These are phyloP conservation scores for Bos javanicus DNA, from an alignment of 2,113 vertebrate species.

Conservation along the genomic window DNA sequence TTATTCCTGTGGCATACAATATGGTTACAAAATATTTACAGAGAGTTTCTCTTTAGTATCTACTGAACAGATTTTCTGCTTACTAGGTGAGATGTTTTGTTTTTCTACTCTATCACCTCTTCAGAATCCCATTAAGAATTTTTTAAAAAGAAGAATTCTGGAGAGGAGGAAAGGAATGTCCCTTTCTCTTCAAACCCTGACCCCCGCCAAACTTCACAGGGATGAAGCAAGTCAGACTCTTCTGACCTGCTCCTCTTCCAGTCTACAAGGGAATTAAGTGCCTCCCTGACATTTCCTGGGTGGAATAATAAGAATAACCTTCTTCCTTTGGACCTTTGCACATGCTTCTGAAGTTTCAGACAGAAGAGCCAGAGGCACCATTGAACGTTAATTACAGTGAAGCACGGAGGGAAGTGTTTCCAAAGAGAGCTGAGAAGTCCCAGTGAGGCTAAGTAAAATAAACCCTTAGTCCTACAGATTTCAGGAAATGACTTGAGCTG, in stretches of 20 bases:
- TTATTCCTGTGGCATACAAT: neutral
- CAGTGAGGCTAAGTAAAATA: neutral
- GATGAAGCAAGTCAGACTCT: neutral
- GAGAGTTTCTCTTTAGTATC: neutral
- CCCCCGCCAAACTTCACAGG: neutral
- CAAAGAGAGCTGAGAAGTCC: neutral
- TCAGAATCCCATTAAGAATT: neutral
- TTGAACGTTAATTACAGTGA: neutral
- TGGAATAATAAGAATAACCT: neutral
- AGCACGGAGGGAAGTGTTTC: neutral
- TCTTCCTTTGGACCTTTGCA: neutral
- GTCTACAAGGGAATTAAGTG: neutral
- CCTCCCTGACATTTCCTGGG: neutral
- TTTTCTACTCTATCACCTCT: neutral
- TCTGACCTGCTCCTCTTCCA: neutral
- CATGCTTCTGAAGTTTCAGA: neutral
- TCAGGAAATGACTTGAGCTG: neutral
- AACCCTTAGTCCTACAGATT: neutral
- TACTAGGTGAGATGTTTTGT: neutral
- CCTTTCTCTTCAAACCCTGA: neutral
- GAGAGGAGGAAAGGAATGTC: neutral
- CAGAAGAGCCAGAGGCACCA: neutral
- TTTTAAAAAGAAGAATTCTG: neutral
- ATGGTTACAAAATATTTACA: neutral
- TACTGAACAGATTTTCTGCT: neutral